A percentile compares a stretch with the other conserved stretches of the same genome.
Evolutionary conservation across 2,113 vertebrate genomes (phyloP).

Genomic region (Bostrychus sinensis): DNA sequence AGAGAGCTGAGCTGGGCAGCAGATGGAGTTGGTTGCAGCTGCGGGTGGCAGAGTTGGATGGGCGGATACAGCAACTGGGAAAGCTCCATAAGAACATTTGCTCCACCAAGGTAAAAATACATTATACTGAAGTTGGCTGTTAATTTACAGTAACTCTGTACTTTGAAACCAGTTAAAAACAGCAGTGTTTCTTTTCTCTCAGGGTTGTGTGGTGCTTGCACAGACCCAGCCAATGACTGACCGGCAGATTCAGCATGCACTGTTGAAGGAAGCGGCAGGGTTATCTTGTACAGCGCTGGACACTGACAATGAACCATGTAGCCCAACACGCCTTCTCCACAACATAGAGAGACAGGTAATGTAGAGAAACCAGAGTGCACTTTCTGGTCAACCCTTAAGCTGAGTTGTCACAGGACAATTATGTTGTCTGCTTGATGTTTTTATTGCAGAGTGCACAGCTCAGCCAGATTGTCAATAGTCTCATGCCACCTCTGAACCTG

Average conservation of each 20-base stretch:
- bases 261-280: slow-evolving; percentile 81
- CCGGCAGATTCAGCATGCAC: slow-evolving; percentile 82
- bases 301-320: slow-evolving; percentile 89
- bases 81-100: slow-evolving; percentile 87
- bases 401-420: background rate
- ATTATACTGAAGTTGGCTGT: background rate
- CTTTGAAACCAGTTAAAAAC: background rate
- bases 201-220: slow-evolving; percentile 88
- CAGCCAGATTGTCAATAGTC: slow-evolving; percentile 90
- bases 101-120: slow-evolving; percentile 85
- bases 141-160: background rate
- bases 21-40: slow-evolving; percentile 94
- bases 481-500: slow-evolving; percentile 86
- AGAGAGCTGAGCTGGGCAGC: slow-evolving; percentile 90
- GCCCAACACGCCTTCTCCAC: slow-evolving; percentile 88
- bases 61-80: slow-evolving; percentile 86
- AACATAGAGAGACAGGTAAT: slow-evolving; percentile 97
- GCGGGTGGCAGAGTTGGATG: slow-evolving; percentile 89
- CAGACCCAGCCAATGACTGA: slow-evolving; percentile 85
- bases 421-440: slow-evolving; percentile 9
- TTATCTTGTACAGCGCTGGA: slow-evolving; percentile 81
- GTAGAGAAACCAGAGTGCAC: background rate
- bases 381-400: background rate
- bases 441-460: slow-evolving; percentile 89
- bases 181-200: slow-evolving; percentile 64